Evolutionary conservation across 2,113 vertebrate genomes (phyloP).

Genomic region (Prochilodus magdalenae): DNA sequence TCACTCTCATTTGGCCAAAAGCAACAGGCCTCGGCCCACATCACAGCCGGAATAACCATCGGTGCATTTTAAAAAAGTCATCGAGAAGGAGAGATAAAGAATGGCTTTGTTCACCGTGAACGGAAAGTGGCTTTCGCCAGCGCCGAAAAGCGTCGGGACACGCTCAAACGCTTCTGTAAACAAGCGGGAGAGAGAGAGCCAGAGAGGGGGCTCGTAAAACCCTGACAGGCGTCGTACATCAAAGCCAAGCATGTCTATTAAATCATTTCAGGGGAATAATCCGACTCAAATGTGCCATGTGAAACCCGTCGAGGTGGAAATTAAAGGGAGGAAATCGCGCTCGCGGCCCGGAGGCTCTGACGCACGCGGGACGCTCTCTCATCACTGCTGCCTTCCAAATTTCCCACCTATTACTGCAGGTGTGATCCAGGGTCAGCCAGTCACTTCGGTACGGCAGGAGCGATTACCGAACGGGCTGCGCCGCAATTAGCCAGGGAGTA

Average conservation of each 20-base stretch:
- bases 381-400: background rate
- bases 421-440: slow-evolving; percentile 11
- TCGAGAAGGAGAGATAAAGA: slow-evolving; percentile 34
- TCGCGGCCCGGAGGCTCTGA: slow-evolving; percentile 7
- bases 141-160: slow-evolving; percentile 44
- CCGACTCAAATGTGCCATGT: slow-evolving; percentile 50
- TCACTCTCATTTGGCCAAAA: background rate
- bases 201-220: slow-evolving; percentile 21
- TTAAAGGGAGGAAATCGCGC: slow-evolving; percentile 50
- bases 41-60: background rate
- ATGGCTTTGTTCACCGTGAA: slow-evolving; percentile 47
- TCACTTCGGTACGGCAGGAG: background rate
- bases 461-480: background rate
- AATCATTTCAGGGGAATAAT: slow-evolving; percentile 56
- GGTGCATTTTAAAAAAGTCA: slow-evolving; percentile 12
- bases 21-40: background rate
- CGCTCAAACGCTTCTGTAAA: slow-evolving; percentile 49
- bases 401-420: slow-evolving; percentile 8
- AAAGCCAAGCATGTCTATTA: slow-evolving; percentile 54
- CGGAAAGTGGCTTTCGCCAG: slow-evolving; percentile 28
- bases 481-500: slow-evolving; percentile 4
- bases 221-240: slow-evolving; percentile 55
- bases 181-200: slow-evolving; percentile 37
- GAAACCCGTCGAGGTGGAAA: slow-evolving; percentile 41
- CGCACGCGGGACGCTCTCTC: background rate